Percentiles rank a stretch among this genome's conserved stretches.
phyloP scores from a whole-genome alignment of 1,140 invertebrate genomes.

The Dermatophagoides farinae region DNA sequence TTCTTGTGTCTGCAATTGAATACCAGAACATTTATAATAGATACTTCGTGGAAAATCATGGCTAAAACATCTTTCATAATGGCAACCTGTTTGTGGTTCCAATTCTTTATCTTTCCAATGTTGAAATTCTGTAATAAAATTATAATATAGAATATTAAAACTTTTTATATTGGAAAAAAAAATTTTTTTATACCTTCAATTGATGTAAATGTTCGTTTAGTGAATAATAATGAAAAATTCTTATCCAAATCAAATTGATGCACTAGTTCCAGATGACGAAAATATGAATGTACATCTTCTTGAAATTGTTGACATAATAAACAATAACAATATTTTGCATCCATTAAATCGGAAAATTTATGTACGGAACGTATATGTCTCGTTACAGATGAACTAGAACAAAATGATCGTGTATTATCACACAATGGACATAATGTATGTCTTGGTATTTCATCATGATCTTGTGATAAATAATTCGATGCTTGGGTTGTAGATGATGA shows the following conservation, averaged over 20 bases:
- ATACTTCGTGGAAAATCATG: background rate
- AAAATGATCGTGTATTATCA: slow-evolving; percentile 2
- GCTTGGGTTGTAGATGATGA: background rate
- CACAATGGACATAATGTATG: slow-evolving; percentile 1
- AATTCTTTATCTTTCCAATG: background rate
- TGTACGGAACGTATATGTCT: slow-evolving; percentile 5
- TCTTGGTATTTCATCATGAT: background rate
- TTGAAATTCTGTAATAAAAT: background rate
- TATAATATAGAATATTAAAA: background rate
- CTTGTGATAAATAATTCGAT: background rate
- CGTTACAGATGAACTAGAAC: background rate
- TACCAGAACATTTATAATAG: slow-evolving; percentile 1
- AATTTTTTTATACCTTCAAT: slow-evolving; percentile 1
- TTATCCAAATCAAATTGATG: background rate
- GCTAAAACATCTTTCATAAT: background rate
- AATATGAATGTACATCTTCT: background rate
- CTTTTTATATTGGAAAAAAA: background rate
- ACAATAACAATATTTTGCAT: slow-evolving; percentile 1
- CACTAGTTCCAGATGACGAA: background rate
- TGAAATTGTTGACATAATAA: background rate
- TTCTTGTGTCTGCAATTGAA: background rate
- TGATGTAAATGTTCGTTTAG: background rate
- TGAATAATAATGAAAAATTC: no score
- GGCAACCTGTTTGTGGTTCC: background rate
- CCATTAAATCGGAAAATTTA: background rate